Base-by-base conservation (phyloP, 2,113 vertebrate species). In the Lycaon pictus region DNA sequence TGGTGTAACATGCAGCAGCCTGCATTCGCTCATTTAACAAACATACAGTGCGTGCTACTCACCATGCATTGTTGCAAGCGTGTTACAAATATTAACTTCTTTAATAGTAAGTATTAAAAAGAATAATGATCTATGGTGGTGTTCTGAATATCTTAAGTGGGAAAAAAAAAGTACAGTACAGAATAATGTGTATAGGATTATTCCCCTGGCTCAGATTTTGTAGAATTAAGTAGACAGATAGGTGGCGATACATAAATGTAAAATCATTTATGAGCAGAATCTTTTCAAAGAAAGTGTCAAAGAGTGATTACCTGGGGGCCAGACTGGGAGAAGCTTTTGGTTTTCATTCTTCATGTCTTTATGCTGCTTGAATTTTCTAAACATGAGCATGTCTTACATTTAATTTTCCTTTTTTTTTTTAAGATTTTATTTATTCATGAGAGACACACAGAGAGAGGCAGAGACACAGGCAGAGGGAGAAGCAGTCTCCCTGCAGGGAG, bases 341-440 rank as follows among this genome's bases (percentile, higher is more conserved):
- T 93, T 93, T 74, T 65, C 25, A 77, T 92, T 82, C n/a, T 93
- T 89, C 74, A 32, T 67, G 27, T 20, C 72, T 72, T 87, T 69
- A 74, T 11, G 76, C 8, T 43, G 67, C 48, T 71, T 67, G 90
- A 65, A 63, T 81, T 93, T 89, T 85, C 48, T 85, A 63, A 88
- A 77, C 25, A 43, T 67, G 17, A 84, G 11, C 32, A 55, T 53
- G 22, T 84, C 77, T 80, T 84, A 62, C 32, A 82, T 65, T 60
- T 90, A 62, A 71, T 79, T 77, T 86, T 76, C 76, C 43, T 43
- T 43, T 43, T 43, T 43, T 43, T 7, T 43, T 43, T 43, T 43
- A 43, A 43, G 43, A 43, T 43, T 43, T 43, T 43, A 43, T 43
- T 43, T 43, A 43, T 43, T 43, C 43, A 43, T 43, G 43, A 43